These are phyloP conservation scores for Pelosia muscerda DNA, from an alignment of 2,888 invertebrate genomes.

Conservation along the genomic window DNA sequence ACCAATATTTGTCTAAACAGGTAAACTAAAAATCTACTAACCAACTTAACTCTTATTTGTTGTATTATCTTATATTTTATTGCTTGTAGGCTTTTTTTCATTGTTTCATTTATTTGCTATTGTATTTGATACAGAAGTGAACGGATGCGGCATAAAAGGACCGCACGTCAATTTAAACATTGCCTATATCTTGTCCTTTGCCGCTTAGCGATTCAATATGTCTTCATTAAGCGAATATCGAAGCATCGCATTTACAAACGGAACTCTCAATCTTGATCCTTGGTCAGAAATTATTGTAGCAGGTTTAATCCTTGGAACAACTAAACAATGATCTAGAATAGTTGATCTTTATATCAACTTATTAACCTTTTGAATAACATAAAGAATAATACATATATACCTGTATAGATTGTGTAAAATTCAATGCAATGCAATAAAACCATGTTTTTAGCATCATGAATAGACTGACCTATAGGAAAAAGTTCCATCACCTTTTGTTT, in stretches of 20 bases:
- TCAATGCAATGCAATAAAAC: background rate
- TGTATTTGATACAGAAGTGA: constrained; percentile 58
- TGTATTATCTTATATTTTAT: constrained; percentile 31
- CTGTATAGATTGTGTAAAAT: background rate
- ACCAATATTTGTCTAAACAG: background rate
- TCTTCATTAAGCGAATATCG: constrained; percentile 86
- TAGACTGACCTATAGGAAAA: too few species aligned
- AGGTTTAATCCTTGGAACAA: constrained; percentile 64
- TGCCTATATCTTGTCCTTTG: constrained; percentile 81
- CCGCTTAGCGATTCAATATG: constrained; percentile 86
- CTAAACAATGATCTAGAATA: background rate
- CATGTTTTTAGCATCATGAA: background rate
- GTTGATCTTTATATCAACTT: background rate
- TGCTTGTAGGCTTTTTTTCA: constrained; percentile 43
- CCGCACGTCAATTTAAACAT: constrained; percentile 84
- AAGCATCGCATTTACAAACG: constrained; percentile 79
- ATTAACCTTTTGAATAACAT: background rate
- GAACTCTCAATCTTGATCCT: constrained; percentile 83
- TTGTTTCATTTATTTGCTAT: constrained; percentile 55
- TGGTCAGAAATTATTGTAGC: constrained; percentile 74
- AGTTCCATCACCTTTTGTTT: background rate
- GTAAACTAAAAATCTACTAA: constrained; percentile 3
- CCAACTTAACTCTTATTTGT: constrained; percentile 1
- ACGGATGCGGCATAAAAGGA: constrained; percentile 73
- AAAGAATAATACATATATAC: too few species aligned